phyloP scores from a whole-genome alignment of 2,888 invertebrate species.

The Philereme vetulata region DNA sequence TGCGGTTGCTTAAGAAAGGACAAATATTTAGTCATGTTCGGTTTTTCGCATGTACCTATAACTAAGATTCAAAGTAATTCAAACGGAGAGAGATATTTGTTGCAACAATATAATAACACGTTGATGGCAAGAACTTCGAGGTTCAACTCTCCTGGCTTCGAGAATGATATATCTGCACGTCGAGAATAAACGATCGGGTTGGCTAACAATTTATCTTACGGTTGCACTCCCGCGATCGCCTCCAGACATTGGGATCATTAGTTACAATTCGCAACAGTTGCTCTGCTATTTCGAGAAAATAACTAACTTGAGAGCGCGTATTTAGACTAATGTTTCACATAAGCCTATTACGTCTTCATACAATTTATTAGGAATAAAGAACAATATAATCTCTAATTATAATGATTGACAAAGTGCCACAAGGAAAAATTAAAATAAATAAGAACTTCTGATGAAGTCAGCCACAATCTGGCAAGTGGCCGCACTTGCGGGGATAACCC shows the following conservation, averaged over 20 bases:
- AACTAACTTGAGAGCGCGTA: conserved; percentile 50
- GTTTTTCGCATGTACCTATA: conserved; percentile 8
- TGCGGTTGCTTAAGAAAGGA: conserved; percentile 16
- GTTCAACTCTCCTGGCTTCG: conserved; percentile 41
- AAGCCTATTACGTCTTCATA: conserved; percentile 23
- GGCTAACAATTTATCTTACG: conserved; percentile 64
- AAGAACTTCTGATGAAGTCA: conserved; percentile 33
- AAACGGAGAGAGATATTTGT: conserved; percentile 34
- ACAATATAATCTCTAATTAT: conserved; percentile 32
- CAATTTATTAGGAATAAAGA: conserved; percentile 33
- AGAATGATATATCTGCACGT: conserved; percentile 53
- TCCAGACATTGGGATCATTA: conserved; percentile 63
- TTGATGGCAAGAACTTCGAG: conserved; percentile 33
- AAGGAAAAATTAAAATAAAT: conserved; percentile 47
- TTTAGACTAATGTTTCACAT: conserved; percentile 44
- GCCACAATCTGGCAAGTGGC: conserved; percentile 40
- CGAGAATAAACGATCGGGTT: conserved; percentile 59
- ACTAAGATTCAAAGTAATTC: conserved; percentile 24
- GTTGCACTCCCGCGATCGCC: conserved; percentile 58
- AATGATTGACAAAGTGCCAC: conserved; percentile 41
- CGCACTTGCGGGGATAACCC: conserved; percentile 48
- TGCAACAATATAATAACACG: conserved; percentile 41
- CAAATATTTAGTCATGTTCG: conserved; percentile 15
- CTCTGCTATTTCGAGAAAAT: conserved; percentile 62
- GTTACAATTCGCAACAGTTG: conserved; percentile 72